Evolutionary conservation across 1,140 invertebrate genomes (phyloP).

Genomic region (Halesus radiatus): DNA sequence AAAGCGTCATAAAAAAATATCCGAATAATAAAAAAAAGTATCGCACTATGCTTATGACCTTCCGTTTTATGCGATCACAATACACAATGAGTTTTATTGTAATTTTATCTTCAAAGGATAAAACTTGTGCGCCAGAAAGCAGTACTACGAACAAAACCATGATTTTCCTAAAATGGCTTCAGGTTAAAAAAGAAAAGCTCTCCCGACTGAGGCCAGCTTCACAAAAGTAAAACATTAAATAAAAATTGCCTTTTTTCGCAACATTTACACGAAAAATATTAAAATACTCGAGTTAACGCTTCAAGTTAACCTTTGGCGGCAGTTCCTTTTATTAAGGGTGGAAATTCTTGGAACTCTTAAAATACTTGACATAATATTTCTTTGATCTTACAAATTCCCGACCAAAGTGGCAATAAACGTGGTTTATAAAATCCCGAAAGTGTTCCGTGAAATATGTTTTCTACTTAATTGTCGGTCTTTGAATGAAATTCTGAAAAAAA

Average conservation of each 20-base stretch:
- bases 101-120: no score
- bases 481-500: no score
- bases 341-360: slow-evolving; percentile 3
- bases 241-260: slow-evolving; percentile 17
- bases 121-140: background rate
- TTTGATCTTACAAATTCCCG: slow-evolving; percentile 14
- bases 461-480: no score
- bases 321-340: background rate
- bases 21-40: no score
- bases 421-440: background rate
- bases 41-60: no score
- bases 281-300: slow-evolving; percentile 29
- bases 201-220: background rate
- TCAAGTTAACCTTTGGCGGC: slow-evolving; percentile 15
- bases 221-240: slow-evolving; percentile 3
- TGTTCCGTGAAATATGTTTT: background rate
- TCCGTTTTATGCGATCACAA: background rate
- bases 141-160: background rate
- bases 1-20: no score
- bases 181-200: background rate
- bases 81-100: no score
- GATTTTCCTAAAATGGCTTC: background rate
- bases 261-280: slow-evolving; percentile 28
- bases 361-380: slow-evolving; percentile 9
- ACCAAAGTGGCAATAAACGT: background rate